A percentile compares a stretch with the other conserved stretches of the same genome.
Evolutionary conservation across 2,888 invertebrate genomes (phyloP).

Genomic region (Scaptodrosophila latifasciaeformis): DNA sequence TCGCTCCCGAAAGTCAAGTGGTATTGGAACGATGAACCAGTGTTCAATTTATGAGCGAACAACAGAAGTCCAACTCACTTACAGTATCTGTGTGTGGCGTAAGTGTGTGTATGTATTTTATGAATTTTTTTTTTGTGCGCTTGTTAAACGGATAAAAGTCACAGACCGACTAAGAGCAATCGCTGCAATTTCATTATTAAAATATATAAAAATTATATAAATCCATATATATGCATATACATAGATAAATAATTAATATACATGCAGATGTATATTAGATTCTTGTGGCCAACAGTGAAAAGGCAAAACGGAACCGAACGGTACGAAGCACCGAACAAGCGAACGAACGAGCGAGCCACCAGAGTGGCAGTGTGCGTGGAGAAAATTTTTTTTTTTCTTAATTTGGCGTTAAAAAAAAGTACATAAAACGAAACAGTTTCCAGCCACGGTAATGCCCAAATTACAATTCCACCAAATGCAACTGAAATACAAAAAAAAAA

Average conservation of each 20-base stretch:
- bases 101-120: too few relatives aligned
- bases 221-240: neutral
- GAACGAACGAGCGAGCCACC: constrained; percentile 20
- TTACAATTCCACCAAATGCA: constrained; percentile 1
- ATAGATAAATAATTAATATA: too few relatives aligned
- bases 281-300: neutral
- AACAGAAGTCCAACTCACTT: too few relatives aligned
- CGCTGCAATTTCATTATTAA: too few relatives aligned
- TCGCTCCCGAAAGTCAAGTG: too few relatives aligned
- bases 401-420: constrained; percentile 20
- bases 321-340: constrained; percentile 13
- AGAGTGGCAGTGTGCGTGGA: constrained; percentile 19
- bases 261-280: too few relatives aligned
- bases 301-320: constrained; percentile 1
- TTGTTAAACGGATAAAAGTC: neutral
- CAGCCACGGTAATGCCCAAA: too few relatives aligned
- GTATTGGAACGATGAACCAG: too few relatives aligned
- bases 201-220: neutral
- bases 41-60: too few relatives aligned
- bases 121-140: neutral
- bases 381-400: constrained; percentile 20
- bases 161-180: neutral
- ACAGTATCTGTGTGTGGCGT: too few relatives aligned
- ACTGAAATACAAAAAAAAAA: constrained; percentile 4
- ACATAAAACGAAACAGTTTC: constrained; percentile 2